phyloP scores from a whole-genome alignment of 2,888 invertebrate genomes.

The Ennomos fuscantarius region DNA sequence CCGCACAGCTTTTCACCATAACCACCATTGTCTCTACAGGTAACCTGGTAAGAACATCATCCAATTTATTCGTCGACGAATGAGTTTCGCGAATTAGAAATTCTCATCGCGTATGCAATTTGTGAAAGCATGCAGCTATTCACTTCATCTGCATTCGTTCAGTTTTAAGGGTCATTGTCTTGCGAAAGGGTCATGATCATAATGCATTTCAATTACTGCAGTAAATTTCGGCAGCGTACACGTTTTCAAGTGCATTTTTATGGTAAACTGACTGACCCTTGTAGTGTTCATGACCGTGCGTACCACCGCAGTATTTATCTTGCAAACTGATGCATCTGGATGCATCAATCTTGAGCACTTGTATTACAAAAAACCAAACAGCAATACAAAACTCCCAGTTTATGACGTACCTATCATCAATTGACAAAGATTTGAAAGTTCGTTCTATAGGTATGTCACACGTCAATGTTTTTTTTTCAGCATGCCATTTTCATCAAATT shows the following conservation, averaged over 20 bases:
- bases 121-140: conserved; percentile 8
- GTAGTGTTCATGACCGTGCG: neutral
- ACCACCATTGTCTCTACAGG: conserved; percentile 47
- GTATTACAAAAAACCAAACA: no score
- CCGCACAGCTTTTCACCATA: conserved; percentile 8
- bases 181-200: conserved; percentile 22
- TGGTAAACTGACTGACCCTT: conserved; percentile 19
- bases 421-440: no score
- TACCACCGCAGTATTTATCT: neutral
- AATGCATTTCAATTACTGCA: conserved; percentile 19
- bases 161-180: conserved; percentile 30
- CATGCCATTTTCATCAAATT: no score
- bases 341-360: no score
- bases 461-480: no score
- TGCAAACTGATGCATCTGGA: neutral
- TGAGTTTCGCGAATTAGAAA: conserved; percentile 9
- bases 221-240: conserved; percentile 20
- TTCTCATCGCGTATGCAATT: conserved; percentile 15
- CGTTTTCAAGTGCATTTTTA: conserved; percentile 24
- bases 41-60: conserved; percentile 5
- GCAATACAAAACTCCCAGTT: no score
- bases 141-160: conserved; percentile 12
- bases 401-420: no score
- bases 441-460: no score
- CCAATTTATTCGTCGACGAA: conserved; percentile 15